Base-by-base conservation (phyloP, 2,797 vertebrate genomes). In the Synaphobranchus kaupii region DNA sequence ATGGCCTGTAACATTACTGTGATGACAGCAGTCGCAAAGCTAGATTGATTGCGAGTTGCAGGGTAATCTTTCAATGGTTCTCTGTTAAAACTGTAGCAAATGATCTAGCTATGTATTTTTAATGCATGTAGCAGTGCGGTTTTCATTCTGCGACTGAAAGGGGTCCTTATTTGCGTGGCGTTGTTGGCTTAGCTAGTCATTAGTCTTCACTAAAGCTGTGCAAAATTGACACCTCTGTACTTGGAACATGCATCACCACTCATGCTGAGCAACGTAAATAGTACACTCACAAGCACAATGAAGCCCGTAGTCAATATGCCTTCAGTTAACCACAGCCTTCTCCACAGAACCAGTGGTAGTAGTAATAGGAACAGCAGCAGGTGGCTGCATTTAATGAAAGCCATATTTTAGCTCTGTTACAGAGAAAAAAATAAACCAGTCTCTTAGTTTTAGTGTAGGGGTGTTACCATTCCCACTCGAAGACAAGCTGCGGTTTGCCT, bases 361-460 rank as follows among this genome's bases (percentile, higher is more conserved):
- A n/a, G 25, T 28, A 28, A 28, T 28, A 28, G 25, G 1, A 68
- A 12, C 63, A 68, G 63, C 28, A 66, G 39, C 63, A 15, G 17
- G 17, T 17, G 56, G 56, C 17, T 6, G 25, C 4, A 28, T 68
- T n/a, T 28, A 68, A 28, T 58, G 56, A 58, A 22, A 58, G 56
- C 56, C 17, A 28, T 68, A 68, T 68, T 68, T 68, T 28, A 68
- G 28, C 63, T 68, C n/a, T 60, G 58, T 68, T 10, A 7, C 25
- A 58, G 17, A 58, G 63, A 2, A 15, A 10, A 68, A 8, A 20
- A 56, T 56, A 8, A 56, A 68, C 5, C 15, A 28, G n/a, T 10
- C 63, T 63, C 60, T 63, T 68, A 68, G 8, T 68, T 68, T 68
- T 68, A 68, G n/a, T 68, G 63, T 68, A 68, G 63, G 63, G n/a